These are phyloP conservation scores for Apodemia hepburni DNA, from an alignment of 2,888 invertebrate genomes.

Conservation along the genomic window DNA sequence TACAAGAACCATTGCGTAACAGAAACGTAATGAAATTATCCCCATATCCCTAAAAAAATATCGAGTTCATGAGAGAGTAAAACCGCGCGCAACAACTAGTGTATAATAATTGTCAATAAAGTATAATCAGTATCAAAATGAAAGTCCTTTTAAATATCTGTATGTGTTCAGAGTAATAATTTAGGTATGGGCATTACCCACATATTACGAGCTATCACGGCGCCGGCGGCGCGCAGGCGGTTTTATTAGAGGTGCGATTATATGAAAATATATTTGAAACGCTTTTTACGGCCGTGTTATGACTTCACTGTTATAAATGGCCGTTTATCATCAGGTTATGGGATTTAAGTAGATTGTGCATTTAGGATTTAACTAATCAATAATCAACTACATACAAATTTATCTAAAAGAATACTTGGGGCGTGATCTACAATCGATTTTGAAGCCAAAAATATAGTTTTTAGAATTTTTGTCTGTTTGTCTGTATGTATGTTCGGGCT, in stretches of 20 bases:
- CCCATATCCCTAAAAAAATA: no score
- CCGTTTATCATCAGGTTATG: neutral
- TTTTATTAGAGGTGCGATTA: conserved; percentile 14
- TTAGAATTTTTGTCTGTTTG: no score
- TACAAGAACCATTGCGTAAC: no score
- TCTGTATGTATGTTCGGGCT: no score
- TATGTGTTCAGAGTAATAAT: neutral
- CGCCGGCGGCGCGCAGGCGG: conserved; percentile 7
- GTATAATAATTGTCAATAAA: neutral
- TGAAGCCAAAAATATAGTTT: no score
- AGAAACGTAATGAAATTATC: no score
- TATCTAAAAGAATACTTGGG: no score
- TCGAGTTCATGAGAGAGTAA: no score
- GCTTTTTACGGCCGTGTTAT: neutral
- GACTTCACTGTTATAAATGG: neutral
- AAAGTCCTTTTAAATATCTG: neutral
- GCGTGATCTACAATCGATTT: no score
- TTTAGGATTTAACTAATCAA: neutral
- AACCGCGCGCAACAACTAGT: no score
- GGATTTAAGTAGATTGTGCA: neutral
- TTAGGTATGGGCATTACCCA: conserved; percentile 11
- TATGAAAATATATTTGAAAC: conserved; percentile 11
- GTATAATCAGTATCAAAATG: neutral
- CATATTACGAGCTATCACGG: conserved; percentile 9
- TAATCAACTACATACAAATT: no score